These are phyloP conservation scores for Girardinichthys multiradiatus DNA, from an alignment of 2,113 vertebrate genomes.

Conservation along the genomic window DNA sequence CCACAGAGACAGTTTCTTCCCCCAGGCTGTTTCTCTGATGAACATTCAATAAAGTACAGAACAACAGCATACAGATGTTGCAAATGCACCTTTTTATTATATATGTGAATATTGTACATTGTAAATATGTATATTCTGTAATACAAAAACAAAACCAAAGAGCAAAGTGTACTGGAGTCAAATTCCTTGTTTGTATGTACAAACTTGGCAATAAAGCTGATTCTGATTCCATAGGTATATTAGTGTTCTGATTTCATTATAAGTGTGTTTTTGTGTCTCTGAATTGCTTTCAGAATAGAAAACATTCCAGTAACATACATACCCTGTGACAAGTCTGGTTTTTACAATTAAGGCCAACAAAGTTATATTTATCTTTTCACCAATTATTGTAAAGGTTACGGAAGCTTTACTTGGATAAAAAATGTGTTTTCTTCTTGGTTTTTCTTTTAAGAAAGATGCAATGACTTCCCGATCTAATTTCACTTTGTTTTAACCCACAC, in stretches of 20 bases:
- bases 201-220: too few relatives aligned
- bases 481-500: slow-evolving; percentile 57
- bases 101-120: too few relatives aligned
- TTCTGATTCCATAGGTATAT: too few relatives aligned
- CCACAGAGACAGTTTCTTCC: too few relatives aligned
- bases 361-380: slow-evolving; percentile 41
- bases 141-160: too few relatives aligned
- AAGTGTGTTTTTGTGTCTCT: neutral
- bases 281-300: neutral
- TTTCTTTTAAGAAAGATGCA: slow-evolving; percentile 21
- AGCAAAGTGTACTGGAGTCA: too few relatives aligned
- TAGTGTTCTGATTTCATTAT: neutral
- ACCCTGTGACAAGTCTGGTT: slow-evolving; percentile 39
- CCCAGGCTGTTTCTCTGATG: too few relatives aligned
- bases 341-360: slow-evolving; percentile 59
- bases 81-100: too few relatives aligned
- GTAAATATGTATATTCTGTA: too few relatives aligned
- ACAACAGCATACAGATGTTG: too few relatives aligned
- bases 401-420: slow-evolving; percentile 6
- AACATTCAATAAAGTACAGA: too few relatives aligned
- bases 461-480: slow-evolving; percentile 40
- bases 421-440: neutral
- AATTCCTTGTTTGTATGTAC: too few relatives aligned
- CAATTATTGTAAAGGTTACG: slow-evolving; percentile 67
- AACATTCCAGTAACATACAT: neutral